These are phyloP conservation scores for Phasia obesa DNA, from an alignment of 2,888 invertebrate genomes.

Conservation along the genomic window DNA sequence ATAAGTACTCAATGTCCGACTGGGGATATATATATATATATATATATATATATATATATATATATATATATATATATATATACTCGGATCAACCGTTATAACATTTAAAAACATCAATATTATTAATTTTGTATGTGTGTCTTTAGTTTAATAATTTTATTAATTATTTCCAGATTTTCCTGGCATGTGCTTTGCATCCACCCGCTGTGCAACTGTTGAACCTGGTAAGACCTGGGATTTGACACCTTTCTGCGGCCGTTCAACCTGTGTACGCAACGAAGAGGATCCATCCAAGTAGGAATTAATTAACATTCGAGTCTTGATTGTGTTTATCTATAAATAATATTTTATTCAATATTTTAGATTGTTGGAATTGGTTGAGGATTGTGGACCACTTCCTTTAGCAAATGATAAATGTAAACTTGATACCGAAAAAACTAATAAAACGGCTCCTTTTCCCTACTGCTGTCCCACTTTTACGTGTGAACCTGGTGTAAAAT, in stretches of 20 bases:
- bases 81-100: too few species aligned
- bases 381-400: constrained; percentile 95
- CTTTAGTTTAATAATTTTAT: too few species aligned
- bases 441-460: constrained; percentile 94
- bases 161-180: constrained; percentile 92
- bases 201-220: constrained; percentile 93
- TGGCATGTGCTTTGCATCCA: constrained; percentile 95
- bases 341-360: constrained; percentile 35
- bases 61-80: too few species aligned
- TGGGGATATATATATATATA: too few species aligned
- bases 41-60: too few species aligned
- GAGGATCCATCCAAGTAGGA: constrained; percentile 86
- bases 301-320: not conserved
- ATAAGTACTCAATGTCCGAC: too few species aligned
- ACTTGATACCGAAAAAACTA: constrained; percentile 91
- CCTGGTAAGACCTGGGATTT: constrained; percentile 93
- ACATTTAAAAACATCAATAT: too few species aligned
- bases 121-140: too few species aligned
- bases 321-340: not conserved
- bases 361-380: constrained; percentile 91
- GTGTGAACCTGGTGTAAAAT: constrained; percentile 91
- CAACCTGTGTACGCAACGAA: constrained; percentile 91
- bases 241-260: constrained; percentile 94
- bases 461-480: constrained; percentile 92
- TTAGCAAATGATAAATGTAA: constrained; percentile 94